Evolutionary conservation across 2,888 invertebrate species (phyloP).

Genomic region (Amaurobius ferox): DNA sequence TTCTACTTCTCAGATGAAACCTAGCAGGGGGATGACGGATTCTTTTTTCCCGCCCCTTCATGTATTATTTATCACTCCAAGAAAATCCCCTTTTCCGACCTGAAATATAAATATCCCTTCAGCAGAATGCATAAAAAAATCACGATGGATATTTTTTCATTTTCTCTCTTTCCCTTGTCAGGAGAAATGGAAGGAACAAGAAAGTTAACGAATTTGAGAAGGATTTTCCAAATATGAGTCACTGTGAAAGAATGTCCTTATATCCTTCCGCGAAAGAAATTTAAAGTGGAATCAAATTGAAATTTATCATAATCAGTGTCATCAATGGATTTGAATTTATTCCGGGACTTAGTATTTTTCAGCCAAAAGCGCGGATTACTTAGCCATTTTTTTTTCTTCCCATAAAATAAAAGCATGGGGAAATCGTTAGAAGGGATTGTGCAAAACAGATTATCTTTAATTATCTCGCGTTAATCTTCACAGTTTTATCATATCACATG

Average conservation of each 20-base stretch:
- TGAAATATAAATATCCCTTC: conserved; percentile 41
- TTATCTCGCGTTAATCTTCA: neutral
- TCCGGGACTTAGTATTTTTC: neutral
- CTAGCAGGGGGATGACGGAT: conserved; percentile 6
- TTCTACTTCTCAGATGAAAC: neutral
- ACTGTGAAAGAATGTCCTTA: neutral
- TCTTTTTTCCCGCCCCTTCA: conserved; percentile 21
- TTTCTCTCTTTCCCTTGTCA: neutral
- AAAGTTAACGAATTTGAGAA: conserved; percentile 51
- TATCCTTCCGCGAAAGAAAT: conserved; percentile 13
- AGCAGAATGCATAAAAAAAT: conserved; percentile 33
- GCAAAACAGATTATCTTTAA: neutral
- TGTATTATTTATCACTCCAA: conserved; percentile 52
- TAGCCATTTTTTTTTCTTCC: neutral
- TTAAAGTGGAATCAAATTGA: conserved; percentile 54
- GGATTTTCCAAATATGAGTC: conserved; percentile 33
- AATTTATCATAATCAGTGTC: conserved; percentile 57
- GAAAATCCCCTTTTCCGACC: conserved; percentile 43
- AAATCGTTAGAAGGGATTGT: no score
- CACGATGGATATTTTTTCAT: conserved; percentile 2
- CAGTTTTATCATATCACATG: no score
- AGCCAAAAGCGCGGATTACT: neutral
- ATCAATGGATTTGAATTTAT: neutral
- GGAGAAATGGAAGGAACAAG: conserved; percentile 30
- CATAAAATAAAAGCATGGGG: no score